Conservation (phyloP, 2,113 vertebrate genomes). For the Cnemophilus loriae region DNA sequence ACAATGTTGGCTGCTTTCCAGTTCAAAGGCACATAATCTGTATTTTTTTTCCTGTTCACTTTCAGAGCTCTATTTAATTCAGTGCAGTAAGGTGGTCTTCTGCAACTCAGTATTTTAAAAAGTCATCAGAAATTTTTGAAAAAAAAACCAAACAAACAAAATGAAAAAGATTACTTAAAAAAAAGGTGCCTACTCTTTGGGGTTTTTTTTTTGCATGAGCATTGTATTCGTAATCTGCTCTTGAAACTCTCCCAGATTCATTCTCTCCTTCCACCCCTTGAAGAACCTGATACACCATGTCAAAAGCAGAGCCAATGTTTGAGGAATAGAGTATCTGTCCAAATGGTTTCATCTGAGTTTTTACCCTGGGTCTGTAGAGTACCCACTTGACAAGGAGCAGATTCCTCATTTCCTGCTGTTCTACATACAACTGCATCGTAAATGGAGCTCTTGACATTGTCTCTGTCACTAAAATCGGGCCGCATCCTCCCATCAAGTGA, state of each 20-base stretch:
- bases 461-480: background rate
- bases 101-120: background rate
- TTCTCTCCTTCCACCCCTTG: background rate
- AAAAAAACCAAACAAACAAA: background rate
- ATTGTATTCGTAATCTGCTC: background rate
- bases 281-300: slow-evolving; percentile 17
- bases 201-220: background rate
- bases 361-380: background rate
- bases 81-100: background rate
- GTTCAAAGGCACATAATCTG: background rate
- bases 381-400: slow-evolving; percentile 28
- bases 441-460: background rate
- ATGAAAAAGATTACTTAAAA: background rate
- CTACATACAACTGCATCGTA: background rate
- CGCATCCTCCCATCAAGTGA: background rate
- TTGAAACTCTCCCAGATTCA: background rate
- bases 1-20: background rate
- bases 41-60: background rate
- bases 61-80: background rate
- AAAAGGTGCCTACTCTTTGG: background rate
- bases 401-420: slow-evolving; percentile 42
- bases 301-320: background rate
- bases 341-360: slow-evolving; percentile 4
- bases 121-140: background rate
- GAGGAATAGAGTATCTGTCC: background rate